A percentile compares a stretch with the other conserved stretches of the same genome.
Conservation (phyloP, 2,797 vertebrate species). For the Remorina albescens region DNA sequence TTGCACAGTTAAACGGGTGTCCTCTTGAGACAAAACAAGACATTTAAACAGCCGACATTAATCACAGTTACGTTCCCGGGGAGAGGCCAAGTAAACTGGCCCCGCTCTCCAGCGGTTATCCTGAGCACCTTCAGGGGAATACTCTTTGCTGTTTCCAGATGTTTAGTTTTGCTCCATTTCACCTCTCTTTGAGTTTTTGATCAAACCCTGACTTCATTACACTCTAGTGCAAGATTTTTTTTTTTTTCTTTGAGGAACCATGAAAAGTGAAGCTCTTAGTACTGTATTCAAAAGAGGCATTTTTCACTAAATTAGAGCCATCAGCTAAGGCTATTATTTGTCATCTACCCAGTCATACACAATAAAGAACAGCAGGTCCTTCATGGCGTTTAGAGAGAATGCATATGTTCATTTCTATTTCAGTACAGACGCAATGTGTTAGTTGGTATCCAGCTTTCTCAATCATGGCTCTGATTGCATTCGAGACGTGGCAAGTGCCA, state of each 20-base stretch:
- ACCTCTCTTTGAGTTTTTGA: slow-evolving; percentile 70
- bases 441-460: slow-evolving; percentile 37
- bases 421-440: slow-evolving; percentile 32
- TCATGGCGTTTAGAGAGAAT: slow-evolving; percentile 20
- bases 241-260: slow-evolving; percentile 59
- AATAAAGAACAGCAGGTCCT: slow-evolving; percentile 35
- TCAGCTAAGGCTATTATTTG: slow-evolving; percentile 31
- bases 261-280: slow-evolving; percentile 61
- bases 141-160: slow-evolving; percentile 79
- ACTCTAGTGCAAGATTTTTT: slow-evolving; percentile 72
- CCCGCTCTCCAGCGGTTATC: slow-evolving; percentile 66
- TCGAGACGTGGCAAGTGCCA: slow-evolving; percentile 74
- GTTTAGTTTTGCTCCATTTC: slow-evolving; percentile 81
- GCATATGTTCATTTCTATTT: slow-evolving; percentile 40
- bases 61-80: slow-evolving; percentile 77
- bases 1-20: slow-evolving; percentile 57
- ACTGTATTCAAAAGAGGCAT: slow-evolving; percentile 30
- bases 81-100: slow-evolving; percentile 69
- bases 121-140: slow-evolving; percentile 70
- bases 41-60: slow-evolving; percentile 79
- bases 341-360: slow-evolving; percentile 13
- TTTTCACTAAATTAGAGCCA: slow-evolving; percentile 20
- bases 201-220: slow-evolving; percentile 76
- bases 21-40: slow-evolving; percentile 71
- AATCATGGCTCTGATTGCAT: slow-evolving; percentile 70